phyloP scores from a whole-genome alignment of 2,888 invertebrate genomes.

The Ashinkailepas kermadecensis region DNA sequence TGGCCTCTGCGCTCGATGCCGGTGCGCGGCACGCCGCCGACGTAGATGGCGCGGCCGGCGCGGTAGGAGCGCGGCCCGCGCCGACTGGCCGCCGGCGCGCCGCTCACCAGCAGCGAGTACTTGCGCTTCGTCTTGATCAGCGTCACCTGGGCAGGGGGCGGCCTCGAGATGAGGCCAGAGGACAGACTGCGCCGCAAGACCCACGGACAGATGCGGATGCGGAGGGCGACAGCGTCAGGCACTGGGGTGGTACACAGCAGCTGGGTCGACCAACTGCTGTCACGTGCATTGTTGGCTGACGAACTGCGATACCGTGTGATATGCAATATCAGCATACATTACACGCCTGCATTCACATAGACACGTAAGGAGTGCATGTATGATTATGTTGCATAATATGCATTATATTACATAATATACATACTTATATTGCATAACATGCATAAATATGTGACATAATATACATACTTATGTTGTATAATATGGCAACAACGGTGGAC shows the following conservation, averaged over 20 bases:
- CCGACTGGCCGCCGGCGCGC: neutral
- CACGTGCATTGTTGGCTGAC: neutral
- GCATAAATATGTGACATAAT: no score
- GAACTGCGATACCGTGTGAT: neutral
- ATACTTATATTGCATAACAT: no score
- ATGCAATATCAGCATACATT: no score
- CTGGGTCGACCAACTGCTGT: no score
- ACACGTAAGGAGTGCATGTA: no score
- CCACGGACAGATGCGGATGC: neutral
- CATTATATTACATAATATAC: no score
- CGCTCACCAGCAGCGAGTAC: slow-evolving; percentile 8
- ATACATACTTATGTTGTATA: no score
- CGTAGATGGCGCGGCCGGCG: slow-evolving; percentile 11
- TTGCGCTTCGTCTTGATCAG: neutral
- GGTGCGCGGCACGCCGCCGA: neutral
- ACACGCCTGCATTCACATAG: no score
- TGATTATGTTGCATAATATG: no score
- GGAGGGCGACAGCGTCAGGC: neutral
- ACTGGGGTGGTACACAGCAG: neutral
- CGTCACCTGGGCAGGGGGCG: neutral
- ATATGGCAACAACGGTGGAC: no score
- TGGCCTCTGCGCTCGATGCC: no score
- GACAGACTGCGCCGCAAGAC: neutral
- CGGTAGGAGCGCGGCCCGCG: neutral
- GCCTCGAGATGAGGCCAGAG: neutral